A percentile compares a stretch with the other conserved stretches of the same genome.
Evolutionary conservation across 2,888 invertebrate genomes (phyloP).

Genomic region (Hermodice carunculata): DNA sequence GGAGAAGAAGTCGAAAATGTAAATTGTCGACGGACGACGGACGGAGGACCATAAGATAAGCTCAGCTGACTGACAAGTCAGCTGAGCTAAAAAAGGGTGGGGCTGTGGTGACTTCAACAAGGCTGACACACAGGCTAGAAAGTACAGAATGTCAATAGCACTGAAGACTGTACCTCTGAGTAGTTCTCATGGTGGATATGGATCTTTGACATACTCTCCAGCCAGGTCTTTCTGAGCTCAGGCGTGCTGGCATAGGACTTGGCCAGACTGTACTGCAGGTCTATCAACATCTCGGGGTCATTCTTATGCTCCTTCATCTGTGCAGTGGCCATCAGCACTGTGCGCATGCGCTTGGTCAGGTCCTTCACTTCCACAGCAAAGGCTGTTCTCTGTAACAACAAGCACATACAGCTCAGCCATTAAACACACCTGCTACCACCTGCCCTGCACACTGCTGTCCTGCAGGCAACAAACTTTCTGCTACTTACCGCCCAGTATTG

Average conservation of each 20-base stretch:
- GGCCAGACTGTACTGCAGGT: slow-evolving; percentile 91
- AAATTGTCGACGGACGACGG: too few species aligned
- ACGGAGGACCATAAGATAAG: too few species aligned
- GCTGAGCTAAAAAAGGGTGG: too few species aligned
- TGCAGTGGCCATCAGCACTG: slow-evolving; percentile 94
- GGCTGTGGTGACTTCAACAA: too few species aligned
- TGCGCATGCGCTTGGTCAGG: slow-evolving; percentile 90
- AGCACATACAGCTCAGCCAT: too few species aligned
- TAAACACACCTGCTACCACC: too few species aligned
- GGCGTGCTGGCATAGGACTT: slow-evolving; percentile 92
- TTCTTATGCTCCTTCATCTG: slow-evolving; percentile 90
- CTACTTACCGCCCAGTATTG: too few species aligned
- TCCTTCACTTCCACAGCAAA: slow-evolving; percentile 93
- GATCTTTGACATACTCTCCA: slow-evolving; percentile 90
- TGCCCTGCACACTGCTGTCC: too few species aligned
- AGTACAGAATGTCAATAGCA: background rate
- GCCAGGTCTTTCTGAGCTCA: slow-evolving; percentile 93
- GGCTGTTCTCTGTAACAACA: slow-evolving; percentile 72
- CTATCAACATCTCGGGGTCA: slow-evolving; percentile 92
- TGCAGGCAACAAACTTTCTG: too few species aligned
- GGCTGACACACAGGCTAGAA: background rate
- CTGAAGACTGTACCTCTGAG: slow-evolving; percentile 86
- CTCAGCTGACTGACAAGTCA: too few species aligned
- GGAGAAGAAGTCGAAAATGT: too few species aligned
- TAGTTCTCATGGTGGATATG: slow-evolving; percentile 86